Evolutionary conservation across 2,888 invertebrate species (phyloP), one percentile per base, ranked within the genome.

Genomic region (Pterobdella sp.): DNA sequence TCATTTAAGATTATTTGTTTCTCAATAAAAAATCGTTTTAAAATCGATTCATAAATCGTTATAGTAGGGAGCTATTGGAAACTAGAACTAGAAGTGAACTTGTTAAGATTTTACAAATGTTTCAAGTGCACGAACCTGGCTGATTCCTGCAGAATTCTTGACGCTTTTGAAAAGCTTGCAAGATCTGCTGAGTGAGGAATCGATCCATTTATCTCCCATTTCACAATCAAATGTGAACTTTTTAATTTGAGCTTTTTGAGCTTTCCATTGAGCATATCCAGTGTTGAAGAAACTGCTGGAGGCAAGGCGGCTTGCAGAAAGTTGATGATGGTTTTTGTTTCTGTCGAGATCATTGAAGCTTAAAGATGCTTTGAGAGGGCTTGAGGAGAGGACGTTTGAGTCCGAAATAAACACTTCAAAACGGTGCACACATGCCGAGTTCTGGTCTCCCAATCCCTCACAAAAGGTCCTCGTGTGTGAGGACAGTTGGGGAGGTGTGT

Each of bases 191-290:
- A 37, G 35, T 0, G 32, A 29, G 31, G 26, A 77, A 3, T 80
- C 79, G 37, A 77, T 78, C 81, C 81, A 81, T 18, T 79, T 77
- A 60, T 81, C 81, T 4, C 80, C 81, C 52, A 81, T 75, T 14
- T 81, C 80, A 72, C 81, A 81, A 26, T 77, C 75, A 68, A 80
- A 78, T 36, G 29, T 63, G 35, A 72, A 72, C 10, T 56, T 60
- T n/a, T 37, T 60, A 0, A 52, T 63, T n/a, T 22, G 31, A 29
- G n/a, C 52, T 52, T 71, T 71, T 31, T 71, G 71, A 32, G 35
- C 56, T 52, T 71, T 71, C 71, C 71, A 71, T 10, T 63, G 36
- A 32, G 60, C 71, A 37, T 71, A 32, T n/a, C 71, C 71, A 52
- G n/a, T 56, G 34, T 31, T 31, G 26, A 71, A 26, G 34, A 71